These are phyloP conservation scores for Spilarctia lutea DNA, from an alignment of 2,888 invertebrate species.

Conservation along the genomic window DNA sequence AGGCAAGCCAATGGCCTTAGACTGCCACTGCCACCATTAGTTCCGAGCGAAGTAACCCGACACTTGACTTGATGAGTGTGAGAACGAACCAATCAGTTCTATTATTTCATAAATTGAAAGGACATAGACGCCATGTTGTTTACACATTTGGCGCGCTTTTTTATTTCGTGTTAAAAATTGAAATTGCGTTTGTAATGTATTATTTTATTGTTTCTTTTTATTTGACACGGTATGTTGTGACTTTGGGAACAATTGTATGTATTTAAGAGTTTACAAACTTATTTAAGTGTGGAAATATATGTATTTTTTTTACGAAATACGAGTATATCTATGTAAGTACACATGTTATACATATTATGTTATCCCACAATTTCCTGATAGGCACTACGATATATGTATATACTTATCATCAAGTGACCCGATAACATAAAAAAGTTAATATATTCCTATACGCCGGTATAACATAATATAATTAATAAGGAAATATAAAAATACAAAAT, in stretches of 20 bases:
- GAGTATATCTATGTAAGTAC: too few species aligned
- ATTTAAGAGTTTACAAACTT: background rate
- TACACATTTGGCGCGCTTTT: constrained; percentile 11
- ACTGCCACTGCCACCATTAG: constrained; percentile 31
- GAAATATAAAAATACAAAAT: too few species aligned
- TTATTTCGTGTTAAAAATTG: background rate
- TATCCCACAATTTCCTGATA: too few species aligned
- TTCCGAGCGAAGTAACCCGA: constrained; percentile 42
- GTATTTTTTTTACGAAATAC: too few species aligned
- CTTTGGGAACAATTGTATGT: background rate
- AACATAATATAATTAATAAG: too few species aligned
- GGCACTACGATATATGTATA: too few species aligned
- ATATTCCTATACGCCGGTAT: too few species aligned
- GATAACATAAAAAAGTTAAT: too few species aligned
- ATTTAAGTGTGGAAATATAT: background rate
- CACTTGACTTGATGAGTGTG: constrained; percentile 50
- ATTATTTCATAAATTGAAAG: constrained; percentile 43
- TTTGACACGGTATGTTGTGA: background rate
- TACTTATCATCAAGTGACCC: too few species aligned
- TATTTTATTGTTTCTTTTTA: background rate
- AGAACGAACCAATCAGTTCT: constrained; percentile 41
- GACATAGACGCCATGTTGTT: constrained; percentile 12
- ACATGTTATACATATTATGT: too few species aligned
- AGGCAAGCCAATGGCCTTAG: constrained; percentile 14
- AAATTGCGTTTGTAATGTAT: background rate